Conservation (phyloP, 2,113 vertebrate genomes). For the Upupa epops region DNA sequence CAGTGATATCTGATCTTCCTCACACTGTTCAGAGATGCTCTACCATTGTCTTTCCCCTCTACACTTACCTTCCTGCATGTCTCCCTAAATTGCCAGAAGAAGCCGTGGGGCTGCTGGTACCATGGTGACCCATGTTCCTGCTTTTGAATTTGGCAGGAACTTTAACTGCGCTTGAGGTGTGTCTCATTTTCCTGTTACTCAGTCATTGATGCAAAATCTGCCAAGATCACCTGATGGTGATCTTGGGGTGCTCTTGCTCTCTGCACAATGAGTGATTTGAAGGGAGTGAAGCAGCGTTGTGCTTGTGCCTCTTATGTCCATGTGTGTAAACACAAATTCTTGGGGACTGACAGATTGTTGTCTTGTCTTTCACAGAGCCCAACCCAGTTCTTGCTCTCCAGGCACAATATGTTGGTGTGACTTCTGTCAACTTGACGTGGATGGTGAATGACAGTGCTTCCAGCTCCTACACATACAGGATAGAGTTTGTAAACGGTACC, state of each 20-base stretch:
- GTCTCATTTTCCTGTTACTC: neutral
- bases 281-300: neutral
- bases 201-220: neutral
- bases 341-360: neutral
- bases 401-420: neutral
- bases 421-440: conserved; percentile 63
- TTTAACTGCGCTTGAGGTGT: too few relatives aligned
- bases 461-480: neutral
- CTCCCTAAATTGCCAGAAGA: neutral
- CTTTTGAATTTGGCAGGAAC: neutral
- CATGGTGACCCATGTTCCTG: neutral
- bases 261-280: neutral
- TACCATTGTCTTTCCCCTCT: neutral
- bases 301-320: neutral
- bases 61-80: neutral
- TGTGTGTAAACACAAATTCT: neutral
- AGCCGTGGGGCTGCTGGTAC: neutral
- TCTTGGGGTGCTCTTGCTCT: neutral
- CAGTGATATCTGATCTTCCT: neutral
- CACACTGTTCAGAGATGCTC: neutral
- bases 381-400: neutral
- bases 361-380: conserved; percentile 5
- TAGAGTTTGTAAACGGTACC: neutral
- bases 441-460: neutral
- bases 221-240: neutral